Percentiles rank a stretch among this genome's conserved stretches.
phyloP scores from a whole-genome alignment of 2,113 vertebrate species.

The Capra hircus region DNA sequence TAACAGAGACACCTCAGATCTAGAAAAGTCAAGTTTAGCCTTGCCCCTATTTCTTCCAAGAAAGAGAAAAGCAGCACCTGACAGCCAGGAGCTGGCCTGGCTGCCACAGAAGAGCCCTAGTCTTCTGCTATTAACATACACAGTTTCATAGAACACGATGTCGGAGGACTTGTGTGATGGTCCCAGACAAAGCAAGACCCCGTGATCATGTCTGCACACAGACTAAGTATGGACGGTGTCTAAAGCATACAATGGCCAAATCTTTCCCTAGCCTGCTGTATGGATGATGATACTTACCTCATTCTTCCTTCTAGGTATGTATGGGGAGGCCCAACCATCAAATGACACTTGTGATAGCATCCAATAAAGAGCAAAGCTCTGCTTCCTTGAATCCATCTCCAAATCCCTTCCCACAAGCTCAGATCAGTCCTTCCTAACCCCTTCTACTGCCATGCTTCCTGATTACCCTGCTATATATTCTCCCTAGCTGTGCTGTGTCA shows the following conservation, averaged over 20 bases:
- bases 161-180: neutral
- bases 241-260: neutral
- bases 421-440: neutral
- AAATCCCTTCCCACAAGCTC: neutral
- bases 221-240: neutral
- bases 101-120: neutral
- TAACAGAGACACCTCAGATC: neutral
- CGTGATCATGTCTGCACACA: neutral
- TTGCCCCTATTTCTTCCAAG: neutral
- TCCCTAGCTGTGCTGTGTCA: neutral
- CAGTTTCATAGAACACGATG: neutral
- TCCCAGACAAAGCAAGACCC: neutral
- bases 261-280: neutral
- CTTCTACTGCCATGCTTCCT: neutral
- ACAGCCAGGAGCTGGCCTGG: neutral
- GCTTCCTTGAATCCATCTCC: neutral
- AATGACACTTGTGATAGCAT: neutral
- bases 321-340: neutral
- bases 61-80: neutral
- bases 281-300: neutral
- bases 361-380: neutral
- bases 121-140: neutral
- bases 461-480: neutral
- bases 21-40: neutral
- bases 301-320: neutral